Evolutionary conservation across 2,113 vertebrate genomes (phyloP).

Genomic region (Prinia subflava): DNA sequence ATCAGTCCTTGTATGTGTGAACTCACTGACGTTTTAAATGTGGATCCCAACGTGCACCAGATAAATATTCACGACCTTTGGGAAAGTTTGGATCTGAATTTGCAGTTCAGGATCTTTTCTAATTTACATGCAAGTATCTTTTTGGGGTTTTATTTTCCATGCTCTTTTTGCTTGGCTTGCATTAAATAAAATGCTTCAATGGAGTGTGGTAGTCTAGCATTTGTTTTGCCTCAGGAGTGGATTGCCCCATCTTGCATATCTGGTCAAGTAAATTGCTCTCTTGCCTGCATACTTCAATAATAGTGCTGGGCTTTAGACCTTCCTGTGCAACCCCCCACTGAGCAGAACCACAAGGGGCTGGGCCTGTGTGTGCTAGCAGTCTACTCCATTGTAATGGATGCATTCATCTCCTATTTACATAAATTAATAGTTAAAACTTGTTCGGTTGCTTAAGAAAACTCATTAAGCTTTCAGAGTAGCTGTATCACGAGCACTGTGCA

Average conservation of each 20-base stretch:
- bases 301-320: slow-evolving; percentile 20
- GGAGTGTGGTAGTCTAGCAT: slow-evolving; percentile 58
- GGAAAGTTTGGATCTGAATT: background rate
- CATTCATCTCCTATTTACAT: slow-evolving; percentile 56
- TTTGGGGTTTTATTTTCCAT: slow-evolving; percentile 6
- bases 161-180: slow-evolving; percentile 56
- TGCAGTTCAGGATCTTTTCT: slow-evolving; percentile 7
- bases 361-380: background rate
- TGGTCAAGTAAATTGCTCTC: slow-evolving; percentile 67
- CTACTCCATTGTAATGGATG: slow-evolving; percentile 22
- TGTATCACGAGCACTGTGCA: slow-evolving; percentile 82
- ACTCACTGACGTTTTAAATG: background rate
- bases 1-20: background rate
- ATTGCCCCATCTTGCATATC: slow-evolving; percentile 61
- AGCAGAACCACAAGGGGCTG: slow-evolving; percentile 4
- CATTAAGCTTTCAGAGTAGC: slow-evolving; percentile 89
- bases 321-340: background rate
- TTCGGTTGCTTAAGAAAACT: slow-evolving; percentile 79
- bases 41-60: background rate
- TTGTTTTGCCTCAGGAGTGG: slow-evolving; percentile 64
- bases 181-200: slow-evolving; percentile 66
- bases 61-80: slow-evolving; percentile 24
- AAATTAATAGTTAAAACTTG: slow-evolving; percentile 79
- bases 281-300: slow-evolving; percentile 28
- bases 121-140: slow-evolving; percentile 33